These are phyloP conservation scores for Zootoca vivipara DNA, from an alignment of 2,113 vertebrate genomes.

Conservation along the genomic window DNA sequence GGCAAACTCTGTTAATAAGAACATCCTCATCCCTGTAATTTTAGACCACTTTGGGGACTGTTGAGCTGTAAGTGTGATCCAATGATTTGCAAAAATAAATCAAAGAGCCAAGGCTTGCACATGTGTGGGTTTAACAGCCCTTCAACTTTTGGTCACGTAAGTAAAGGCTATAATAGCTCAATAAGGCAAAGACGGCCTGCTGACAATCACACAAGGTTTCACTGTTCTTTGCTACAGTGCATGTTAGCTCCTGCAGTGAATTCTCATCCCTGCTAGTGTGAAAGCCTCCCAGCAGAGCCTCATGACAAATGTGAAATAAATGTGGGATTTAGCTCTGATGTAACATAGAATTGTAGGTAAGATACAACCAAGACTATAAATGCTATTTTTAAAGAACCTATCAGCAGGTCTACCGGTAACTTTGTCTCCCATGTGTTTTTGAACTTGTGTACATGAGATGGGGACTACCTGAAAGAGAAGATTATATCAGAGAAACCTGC, in stretches of 20 bases:
- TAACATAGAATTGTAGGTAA: constrained; percentile 41
- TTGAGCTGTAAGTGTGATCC: constrained; percentile 54
- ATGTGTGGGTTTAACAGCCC: constrained; percentile 40
- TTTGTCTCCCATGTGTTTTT: not conserved
- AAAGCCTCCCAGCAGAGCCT: constrained; percentile 50
- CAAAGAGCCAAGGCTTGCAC: constrained; percentile 53
- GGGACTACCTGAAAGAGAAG: not conserved
- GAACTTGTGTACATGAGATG: not conserved
- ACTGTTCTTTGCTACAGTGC: constrained; percentile 43
- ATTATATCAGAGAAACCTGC: not conserved
- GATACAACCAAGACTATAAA: not conserved
- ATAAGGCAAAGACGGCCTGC: constrained; percentile 53
- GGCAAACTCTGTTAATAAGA: constrained; percentile 2
- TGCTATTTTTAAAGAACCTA: not conserved
- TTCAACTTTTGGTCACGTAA: constrained; percentile 54
- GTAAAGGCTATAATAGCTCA: constrained; percentile 40
- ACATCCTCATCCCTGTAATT: constrained; percentile 30
- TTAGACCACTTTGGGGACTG: constrained; percentile 10
- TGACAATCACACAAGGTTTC: constrained; percentile 49
- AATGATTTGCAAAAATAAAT: constrained; percentile 61
- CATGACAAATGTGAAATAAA: constrained; percentile 49
- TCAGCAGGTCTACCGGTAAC: not conserved
- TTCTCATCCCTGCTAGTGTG: constrained; percentile 61
- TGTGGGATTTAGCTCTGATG: constrained; percentile 24
- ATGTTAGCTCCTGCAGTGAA: constrained; percentile 55